Percentiles rank a stretch among this genome's conserved stretches.
Evolutionary conservation across 2,113 vertebrate genomes (phyloP).

Genomic region (Oreochromis aureus): DNA sequence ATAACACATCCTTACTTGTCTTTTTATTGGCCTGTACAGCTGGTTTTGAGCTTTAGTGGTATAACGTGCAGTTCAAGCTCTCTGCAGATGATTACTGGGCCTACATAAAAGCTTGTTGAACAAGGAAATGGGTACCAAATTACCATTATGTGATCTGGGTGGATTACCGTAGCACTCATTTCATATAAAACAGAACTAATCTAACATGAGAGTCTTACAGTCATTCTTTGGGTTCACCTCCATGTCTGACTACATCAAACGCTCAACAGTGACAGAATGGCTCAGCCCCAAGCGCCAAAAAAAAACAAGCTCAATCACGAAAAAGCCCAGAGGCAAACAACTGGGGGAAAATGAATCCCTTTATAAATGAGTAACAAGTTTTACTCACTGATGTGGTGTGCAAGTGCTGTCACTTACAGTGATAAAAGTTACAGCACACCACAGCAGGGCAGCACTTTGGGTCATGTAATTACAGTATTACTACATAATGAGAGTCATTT

Average conservation of each 20-base stretch:
- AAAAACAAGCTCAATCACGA: neutral
- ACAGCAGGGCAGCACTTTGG: neutral
- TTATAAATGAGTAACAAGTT: constrained; percentile 19
- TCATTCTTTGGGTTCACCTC: constrained; percentile 46
- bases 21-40: constrained; percentile 58
- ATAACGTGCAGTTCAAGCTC: constrained; percentile 25
- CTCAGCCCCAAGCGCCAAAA: neutral
- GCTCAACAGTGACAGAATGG: constrained; percentile 8
- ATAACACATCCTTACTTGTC: constrained; percentile 51
- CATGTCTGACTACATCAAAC: constrained; percentile 18
- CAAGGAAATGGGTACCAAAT: constrained; percentile 58
- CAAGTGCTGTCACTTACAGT: constrained; percentile 14
- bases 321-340: constrained; percentile 8
- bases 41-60: constrained; percentile 59
- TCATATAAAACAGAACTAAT: constrained; percentile 61
- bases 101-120: constrained; percentile 55
- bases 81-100: constrained; percentile 59
- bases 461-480: constrained; percentile 47
- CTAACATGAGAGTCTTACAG: constrained; percentile 30
- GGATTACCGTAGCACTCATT: constrained; percentile 53
- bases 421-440: neutral
- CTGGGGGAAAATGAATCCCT: neutral
- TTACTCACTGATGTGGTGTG: neutral
- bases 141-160: constrained; percentile 64
- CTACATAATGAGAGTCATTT: constrained; percentile 56